phyloP scores from a whole-genome alignment of 2,888 invertebrate species.

The Suillia variegata region DNA sequence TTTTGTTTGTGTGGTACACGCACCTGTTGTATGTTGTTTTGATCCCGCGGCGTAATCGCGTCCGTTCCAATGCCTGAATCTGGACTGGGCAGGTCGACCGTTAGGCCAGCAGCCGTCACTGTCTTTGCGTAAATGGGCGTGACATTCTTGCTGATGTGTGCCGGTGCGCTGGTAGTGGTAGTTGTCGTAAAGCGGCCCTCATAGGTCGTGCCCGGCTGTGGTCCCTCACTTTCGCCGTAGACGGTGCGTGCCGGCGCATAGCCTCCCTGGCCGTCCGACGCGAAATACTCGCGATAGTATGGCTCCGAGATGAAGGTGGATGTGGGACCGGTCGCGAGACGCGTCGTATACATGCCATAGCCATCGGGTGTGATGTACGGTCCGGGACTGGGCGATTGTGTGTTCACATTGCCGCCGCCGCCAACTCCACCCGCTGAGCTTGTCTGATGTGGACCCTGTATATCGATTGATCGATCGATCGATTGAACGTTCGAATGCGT shows the following conservation, averaged over 20 bases:
- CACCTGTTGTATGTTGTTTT: slow-evolving; percentile 89
- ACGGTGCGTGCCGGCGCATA: slow-evolving; percentile 58
- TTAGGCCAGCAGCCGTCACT: slow-evolving; percentile 78
- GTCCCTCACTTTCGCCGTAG: slow-evolving; percentile 58
- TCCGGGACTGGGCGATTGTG: slow-evolving; percentile 61
- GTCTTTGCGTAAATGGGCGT: slow-evolving; percentile 60
- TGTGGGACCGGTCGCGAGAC: slow-evolving; percentile 54
- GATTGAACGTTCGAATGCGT: not conserved
- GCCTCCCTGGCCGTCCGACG: slow-evolving; percentile 64
- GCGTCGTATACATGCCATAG: slow-evolving; percentile 60
- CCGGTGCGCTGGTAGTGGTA: slow-evolving; percentile 39
- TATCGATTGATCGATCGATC: slow-evolving; percentile 10
- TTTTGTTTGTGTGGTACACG: too few relatives aligned
- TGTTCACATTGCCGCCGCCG: slow-evolving; percentile 52
- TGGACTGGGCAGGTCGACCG: slow-evolving; percentile 92
- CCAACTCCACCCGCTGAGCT: slow-evolving; percentile 35
- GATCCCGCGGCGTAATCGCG: slow-evolving; percentile 88
- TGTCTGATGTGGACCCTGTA: slow-evolving; percentile 53
- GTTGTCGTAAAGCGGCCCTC: slow-evolving; percentile 58
- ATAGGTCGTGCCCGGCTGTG: slow-evolving; percentile 56
- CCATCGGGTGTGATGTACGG: slow-evolving; percentile 60
- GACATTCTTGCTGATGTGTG: slow-evolving; percentile 45
- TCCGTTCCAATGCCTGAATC: slow-evolving; percentile 96
- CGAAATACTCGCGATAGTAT: slow-evolving; percentile 79
- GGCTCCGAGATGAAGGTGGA: slow-evolving; percentile 73